phyloP scores from a whole-genome alignment of 2,797 vertebrate species.

The Anas capensis region DNA sequence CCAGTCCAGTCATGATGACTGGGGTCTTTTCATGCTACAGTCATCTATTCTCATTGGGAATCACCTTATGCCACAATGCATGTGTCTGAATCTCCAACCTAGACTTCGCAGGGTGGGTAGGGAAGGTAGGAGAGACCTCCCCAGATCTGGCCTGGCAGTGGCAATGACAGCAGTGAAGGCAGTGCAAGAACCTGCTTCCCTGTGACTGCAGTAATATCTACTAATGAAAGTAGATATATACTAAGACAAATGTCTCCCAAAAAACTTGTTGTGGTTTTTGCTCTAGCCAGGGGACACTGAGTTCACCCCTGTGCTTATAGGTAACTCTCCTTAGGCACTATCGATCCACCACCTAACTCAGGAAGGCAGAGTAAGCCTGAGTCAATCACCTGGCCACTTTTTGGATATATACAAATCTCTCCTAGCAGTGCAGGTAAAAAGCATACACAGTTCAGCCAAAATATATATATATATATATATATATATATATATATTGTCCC shows the following conservation, averaged over 20 bases:
- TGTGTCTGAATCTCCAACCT: too few relatives aligned
- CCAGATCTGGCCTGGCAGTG: neutral
- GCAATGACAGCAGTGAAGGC: neutral
- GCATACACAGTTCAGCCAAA: neutral
- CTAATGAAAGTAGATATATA: too few relatives aligned
- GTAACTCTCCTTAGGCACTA: too few relatives aligned
- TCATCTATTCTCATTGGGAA: neutral
- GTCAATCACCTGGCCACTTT: fast-evolving
- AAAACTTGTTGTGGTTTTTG: fast-evolving
- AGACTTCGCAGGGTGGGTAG: neutral
- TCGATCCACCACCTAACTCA: neutral
- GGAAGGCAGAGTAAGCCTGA: neutral
- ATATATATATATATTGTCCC: neutral
- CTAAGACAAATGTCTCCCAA: neutral
- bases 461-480: neutral
- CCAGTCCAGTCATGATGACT: fast-evolving
- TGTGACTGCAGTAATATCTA: fast-evolving
- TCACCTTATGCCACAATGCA: fast-evolving
- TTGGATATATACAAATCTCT: fast-evolving
- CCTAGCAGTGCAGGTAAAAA: neutral
- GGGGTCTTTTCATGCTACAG: fast-evolving
- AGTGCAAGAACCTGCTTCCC: fast-evolving
- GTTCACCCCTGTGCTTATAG: neutral
- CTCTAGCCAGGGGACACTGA: neutral
- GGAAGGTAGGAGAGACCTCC: neutral